Percentiles rank a stretch among this genome's conserved stretches.
phyloP scores from a whole-genome alignment of 2,888 invertebrate genomes.

The Hyalella azteca region DNA sequence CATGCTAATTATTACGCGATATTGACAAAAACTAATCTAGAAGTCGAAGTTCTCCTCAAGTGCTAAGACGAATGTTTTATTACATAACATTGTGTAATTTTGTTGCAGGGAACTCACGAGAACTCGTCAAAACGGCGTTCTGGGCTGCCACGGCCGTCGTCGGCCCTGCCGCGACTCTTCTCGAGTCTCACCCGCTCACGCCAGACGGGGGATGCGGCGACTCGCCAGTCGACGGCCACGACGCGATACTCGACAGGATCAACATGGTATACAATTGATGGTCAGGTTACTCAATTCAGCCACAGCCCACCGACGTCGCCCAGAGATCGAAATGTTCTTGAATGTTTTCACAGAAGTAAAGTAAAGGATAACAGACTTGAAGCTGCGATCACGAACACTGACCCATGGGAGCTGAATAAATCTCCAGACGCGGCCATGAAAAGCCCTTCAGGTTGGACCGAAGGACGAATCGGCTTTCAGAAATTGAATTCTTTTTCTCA shows the following conservation, averaged over 20 bases:
- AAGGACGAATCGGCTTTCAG: not conserved
- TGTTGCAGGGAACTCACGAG: not conserved
- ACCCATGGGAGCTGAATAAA: not conserved
- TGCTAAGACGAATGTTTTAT: too few relatives aligned
- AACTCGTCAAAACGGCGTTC: conserved; percentile 4
- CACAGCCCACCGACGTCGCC: conserved; percentile 22
- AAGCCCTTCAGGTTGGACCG: not conserved
- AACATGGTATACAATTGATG: conserved; percentile 15
- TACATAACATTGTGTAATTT: too few relatives aligned
- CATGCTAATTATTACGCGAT: too few relatives aligned
- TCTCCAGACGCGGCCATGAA: not conserved
- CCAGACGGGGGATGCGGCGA: conserved; percentile 5
- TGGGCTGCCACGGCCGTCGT: conserved; percentile 10
- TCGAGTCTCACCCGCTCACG: conserved; percentile 7
- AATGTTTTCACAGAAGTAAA: not conserved
- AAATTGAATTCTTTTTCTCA: conserved; percentile 22
- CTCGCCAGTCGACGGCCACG: not conserved
- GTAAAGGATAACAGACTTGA: not conserved
- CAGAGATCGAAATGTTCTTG: not conserved
- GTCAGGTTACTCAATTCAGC: conserved; percentile 15
- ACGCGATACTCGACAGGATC: conserved; percentile 11
- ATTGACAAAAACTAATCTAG: too few relatives aligned
- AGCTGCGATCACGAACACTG: not conserved
- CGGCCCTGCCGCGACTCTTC: conserved; percentile 16
- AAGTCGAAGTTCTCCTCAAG: too few relatives aligned